These are phyloP conservation scores for Cyprinodon brontotheroides DNA, from an alignment of 2,113 vertebrate species.

Conservation along the genomic window DNA sequence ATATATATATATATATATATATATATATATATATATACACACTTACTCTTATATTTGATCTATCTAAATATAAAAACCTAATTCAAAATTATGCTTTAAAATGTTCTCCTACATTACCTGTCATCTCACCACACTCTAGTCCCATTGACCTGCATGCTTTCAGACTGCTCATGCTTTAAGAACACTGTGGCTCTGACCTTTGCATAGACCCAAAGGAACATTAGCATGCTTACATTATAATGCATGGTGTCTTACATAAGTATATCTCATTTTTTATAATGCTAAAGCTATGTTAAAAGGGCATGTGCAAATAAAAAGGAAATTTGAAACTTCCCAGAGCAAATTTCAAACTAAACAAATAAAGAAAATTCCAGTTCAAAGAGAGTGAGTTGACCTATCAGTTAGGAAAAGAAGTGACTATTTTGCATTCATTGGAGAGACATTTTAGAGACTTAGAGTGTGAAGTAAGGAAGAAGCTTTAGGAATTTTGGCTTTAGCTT, in stretches of 20 bases:
- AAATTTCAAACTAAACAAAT: background rate
- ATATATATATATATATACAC: background rate
- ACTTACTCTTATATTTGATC: background rate
- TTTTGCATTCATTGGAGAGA: slow-evolving; percentile 3
- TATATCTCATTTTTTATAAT: slow-evolving; percentile 14
- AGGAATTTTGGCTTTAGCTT: slow-evolving; percentile 3
- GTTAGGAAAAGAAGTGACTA: slow-evolving; percentile 1
- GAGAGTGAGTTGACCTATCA: background rate
- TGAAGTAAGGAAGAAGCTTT: background rate
- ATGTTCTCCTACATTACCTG: slow-evolving; percentile 30
- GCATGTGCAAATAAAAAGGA: slow-evolving; percentile 7
- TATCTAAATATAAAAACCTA: background rate
- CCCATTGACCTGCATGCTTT: slow-evolving; percentile 39
- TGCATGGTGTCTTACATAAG: slow-evolving; percentile 34
- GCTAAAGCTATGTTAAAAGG: slow-evolving; percentile 16
- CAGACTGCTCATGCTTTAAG: slow-evolving; percentile 46
- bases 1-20: background rate
- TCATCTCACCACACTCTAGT: slow-evolving; percentile 32
- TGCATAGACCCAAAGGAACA: slow-evolving; percentile 42
- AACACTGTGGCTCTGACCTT: slow-evolving; percentile 53
- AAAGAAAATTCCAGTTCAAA: background rate
- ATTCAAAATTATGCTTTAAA: slow-evolving; percentile 12
- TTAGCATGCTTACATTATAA: slow-evolving; percentile 36
- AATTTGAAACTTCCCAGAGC: background rate
- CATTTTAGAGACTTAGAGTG: background rate